A percentile compares a stretch with the other conserved stretches of the same genome.
Conservation (phyloP, 92 coral and sea anemone genomes). For the Heliopora coerulea region DNA sequence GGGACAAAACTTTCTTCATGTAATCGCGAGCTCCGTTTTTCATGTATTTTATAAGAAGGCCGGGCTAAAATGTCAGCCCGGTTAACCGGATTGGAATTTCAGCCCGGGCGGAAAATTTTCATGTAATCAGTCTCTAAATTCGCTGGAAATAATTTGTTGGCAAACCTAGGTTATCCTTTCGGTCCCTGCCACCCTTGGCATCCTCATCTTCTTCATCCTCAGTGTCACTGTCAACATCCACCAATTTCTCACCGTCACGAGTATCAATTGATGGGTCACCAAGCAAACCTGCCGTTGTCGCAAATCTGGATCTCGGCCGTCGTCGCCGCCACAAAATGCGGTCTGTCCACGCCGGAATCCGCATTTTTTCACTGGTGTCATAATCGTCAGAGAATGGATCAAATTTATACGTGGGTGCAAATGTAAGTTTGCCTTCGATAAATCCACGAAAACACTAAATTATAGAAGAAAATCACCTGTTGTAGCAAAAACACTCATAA, state of each 20-base stretch:
- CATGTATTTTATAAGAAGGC: no score
- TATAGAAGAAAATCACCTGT: no score
- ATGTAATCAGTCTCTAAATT: no score
- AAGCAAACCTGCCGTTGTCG: not conserved
- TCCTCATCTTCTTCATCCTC: slow-evolving; percentile 47
- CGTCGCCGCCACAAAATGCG: slow-evolving; percentile 98
- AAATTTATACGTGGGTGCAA: slow-evolving; percentile 95
- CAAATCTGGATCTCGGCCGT: slow-evolving; percentile 82
- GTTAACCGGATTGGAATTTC: no score
- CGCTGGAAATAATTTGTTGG: no score
- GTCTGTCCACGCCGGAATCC: slow-evolving; percentile 99
- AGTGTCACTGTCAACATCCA: slow-evolving; percentile 24
- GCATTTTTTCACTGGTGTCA: slow-evolving; percentile 97
- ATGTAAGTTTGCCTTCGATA: slow-evolving; percentile 75
- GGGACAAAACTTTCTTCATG: no score
- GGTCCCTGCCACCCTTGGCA: slow-evolving; percentile 15
- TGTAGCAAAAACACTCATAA: no score
- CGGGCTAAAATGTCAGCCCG: no score
- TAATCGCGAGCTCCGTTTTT: no score
- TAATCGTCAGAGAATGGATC: slow-evolving; percentile 97
- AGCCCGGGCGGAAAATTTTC: no score
- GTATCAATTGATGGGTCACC: slow-evolving; percentile 1
- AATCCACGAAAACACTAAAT: slow-evolving; percentile 89
- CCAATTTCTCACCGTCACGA: slow-evolving; percentile 3
- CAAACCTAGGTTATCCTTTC: not conserved